These are phyloP conservation scores for Tachysurus fulvidraco DNA, from an alignment of 2,113 vertebrate species.

Conservation along the genomic window DNA sequence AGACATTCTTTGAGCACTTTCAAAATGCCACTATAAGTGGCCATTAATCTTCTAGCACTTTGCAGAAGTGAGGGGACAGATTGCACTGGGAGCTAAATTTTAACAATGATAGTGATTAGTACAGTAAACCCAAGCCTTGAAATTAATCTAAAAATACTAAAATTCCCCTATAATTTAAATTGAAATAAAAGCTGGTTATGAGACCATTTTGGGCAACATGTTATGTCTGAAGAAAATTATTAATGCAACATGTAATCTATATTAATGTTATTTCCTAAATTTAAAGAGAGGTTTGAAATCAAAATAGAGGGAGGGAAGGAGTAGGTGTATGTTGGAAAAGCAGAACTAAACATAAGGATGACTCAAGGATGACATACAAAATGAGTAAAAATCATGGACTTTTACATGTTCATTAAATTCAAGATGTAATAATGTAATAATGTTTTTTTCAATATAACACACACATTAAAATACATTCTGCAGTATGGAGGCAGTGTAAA, in stretches of 20 bases:
- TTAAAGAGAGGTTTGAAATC: neutral
- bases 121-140: constrained; percentile 45
- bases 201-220: neutral
- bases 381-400: neutral
- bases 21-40: neutral
- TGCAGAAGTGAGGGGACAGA: constrained; percentile 22
- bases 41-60: constrained; percentile 39
- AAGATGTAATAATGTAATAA: neutral
- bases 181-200: neutral
- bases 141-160: constrained; percentile 36
- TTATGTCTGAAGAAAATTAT: neutral
- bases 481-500: neutral
- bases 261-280: neutral
- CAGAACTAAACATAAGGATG: neutral
- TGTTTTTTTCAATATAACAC: neutral
- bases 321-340: neutral
- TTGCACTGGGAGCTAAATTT: constrained; percentile 52
- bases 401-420: neutral
- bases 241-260: neutral
- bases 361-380: too few relatives aligned
- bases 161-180: neutral
- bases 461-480: neutral
- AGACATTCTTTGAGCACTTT: constrained; percentile 47
- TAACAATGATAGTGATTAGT: constrained; percentile 53
- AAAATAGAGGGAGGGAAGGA: neutral